phyloP scores from a whole-genome alignment of 2,888 invertebrate genomes.

The Reticulitermes lucifugus region DNA sequence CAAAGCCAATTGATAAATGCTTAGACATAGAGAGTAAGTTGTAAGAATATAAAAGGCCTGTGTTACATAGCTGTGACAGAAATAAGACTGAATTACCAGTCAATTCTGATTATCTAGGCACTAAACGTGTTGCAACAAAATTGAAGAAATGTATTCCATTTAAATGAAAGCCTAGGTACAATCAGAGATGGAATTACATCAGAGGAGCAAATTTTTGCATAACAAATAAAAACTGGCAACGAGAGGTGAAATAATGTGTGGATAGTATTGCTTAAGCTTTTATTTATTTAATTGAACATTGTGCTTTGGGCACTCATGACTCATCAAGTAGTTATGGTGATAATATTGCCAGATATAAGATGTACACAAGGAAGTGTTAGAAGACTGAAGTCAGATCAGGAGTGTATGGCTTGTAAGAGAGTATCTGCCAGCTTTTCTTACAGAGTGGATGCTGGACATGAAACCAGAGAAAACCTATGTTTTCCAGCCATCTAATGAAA shows the following conservation, averaged over 20 bases:
- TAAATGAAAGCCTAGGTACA: background rate
- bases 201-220: no score
- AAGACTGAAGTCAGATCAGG: background rate
- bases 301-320: background rate
- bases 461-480: background rate
- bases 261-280: background rate
- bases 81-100: slow-evolving; percentile 15
- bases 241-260: no score
- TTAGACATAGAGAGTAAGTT: background rate
- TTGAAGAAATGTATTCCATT: background rate
- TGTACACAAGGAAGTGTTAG: background rate
- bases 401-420: background rate
- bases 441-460: background rate
- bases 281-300: background rate
- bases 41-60: slow-evolving; percentile 16
- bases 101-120: slow-evolving; percentile 5
- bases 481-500: background rate
- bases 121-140: slow-evolving; percentile 9
- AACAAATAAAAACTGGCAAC: no score
- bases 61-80: slow-evolving; percentile 8
- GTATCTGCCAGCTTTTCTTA: background rate
- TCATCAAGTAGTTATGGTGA: slow-evolving; percentile 3
- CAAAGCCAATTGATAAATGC: background rate
- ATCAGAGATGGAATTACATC: background rate
- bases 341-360: slow-evolving; percentile 1